A percentile compares a stretch with the other conserved stretches of the same genome.
Conservation (phyloP, 2,797 vertebrate species). For the Poecilia gillii region DNA sequence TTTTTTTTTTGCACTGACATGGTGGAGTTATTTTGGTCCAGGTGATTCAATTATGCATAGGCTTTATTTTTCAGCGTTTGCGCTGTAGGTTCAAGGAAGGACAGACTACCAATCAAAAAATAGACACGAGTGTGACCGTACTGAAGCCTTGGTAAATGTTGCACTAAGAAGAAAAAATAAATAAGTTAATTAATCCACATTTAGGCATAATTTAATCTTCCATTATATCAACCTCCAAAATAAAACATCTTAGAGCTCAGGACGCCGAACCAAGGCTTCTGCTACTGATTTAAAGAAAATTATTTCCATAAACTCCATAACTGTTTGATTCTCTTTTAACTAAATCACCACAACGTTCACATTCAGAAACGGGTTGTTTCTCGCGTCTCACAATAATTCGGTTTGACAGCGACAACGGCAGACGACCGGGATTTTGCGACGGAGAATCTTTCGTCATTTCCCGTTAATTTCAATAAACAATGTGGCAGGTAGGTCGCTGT, state of each 20-base stretch:
- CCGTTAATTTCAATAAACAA: background rate
- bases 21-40: constrained; percentile 56
- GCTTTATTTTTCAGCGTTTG: constrained; percentile 66
- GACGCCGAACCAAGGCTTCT: background rate
- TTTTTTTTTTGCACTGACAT: constrained; percentile 18
- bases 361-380: background rate
- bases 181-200: background rate
- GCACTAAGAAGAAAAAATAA: constrained; percentile 5
- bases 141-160: constrained; percentile 39
- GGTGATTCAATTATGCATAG: constrained; percentile 69
- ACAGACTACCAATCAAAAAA: constrained; percentile 42
- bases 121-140: constrained; percentile 30
- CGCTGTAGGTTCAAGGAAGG: constrained; percentile 52
- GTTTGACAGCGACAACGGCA: constrained; percentile 1
- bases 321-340: constrained; percentile 7
- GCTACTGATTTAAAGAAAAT: constrained; percentile 14
- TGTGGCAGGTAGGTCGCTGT: background rate
- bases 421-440: constrained; percentile 16
- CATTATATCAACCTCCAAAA: constrained; percentile 4
- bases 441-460: constrained; percentile 2
- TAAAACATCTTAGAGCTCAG: background rate
- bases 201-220: constrained; percentile 23
- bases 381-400: background rate
- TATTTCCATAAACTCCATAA: constrained; percentile 12
- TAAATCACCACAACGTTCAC: constrained; percentile 1